Evolutionary conservation across 1,140 invertebrate species (phyloP), one percentile per base, ranked within the genome.

Genomic region (Leguminivora glycinivorella): DNA sequence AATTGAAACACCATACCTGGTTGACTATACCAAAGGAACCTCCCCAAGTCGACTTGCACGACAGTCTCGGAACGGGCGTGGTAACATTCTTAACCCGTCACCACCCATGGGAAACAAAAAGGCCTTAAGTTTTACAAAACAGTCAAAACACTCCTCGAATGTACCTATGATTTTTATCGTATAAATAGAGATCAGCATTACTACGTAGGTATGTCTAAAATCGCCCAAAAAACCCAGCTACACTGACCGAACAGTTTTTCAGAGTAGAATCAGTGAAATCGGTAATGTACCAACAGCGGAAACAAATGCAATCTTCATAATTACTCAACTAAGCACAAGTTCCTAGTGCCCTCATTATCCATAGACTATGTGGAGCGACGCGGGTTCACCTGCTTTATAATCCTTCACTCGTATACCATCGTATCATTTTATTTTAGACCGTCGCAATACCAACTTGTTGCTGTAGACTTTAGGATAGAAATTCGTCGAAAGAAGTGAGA

Each of bases 271-370:
- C 47, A 52, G 47, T 52, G 17, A 52, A 52, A 19, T 52, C 47
- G 10, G 17, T 22, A 52, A 52, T 52, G 47, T 52, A 0, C 47
- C 56, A 60, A 25, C 52, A 60, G 56, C 24, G 56, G 56, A 26
- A 60, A 26, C 24, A 60, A 26, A 26, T 60, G 56, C 25, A 60
- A 29, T 14, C 25, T 29, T 29, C 22, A 26, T 60, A 60, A 60
- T 60, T 60, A 60, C 17, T 60, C 24, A n/a, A 60, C 24, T n/a
- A 60, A 25, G 22, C 56, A 29, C 56, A 14, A 29, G 25, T 29
- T 60, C 56, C 24, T 29, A 24, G 24, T 60, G 56, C 24, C 56
- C 56, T 60, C 56, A 60, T 60, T 60, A 29, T 26, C 56, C 56
- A n/a, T 17, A 60, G 25, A 22, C 22, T 29, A 60, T 60, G 9